These are phyloP conservation scores for Craseonycteris thonglongyai DNA, from an alignment of 2,113 vertebrate genomes.

Conservation along the genomic window DNA sequence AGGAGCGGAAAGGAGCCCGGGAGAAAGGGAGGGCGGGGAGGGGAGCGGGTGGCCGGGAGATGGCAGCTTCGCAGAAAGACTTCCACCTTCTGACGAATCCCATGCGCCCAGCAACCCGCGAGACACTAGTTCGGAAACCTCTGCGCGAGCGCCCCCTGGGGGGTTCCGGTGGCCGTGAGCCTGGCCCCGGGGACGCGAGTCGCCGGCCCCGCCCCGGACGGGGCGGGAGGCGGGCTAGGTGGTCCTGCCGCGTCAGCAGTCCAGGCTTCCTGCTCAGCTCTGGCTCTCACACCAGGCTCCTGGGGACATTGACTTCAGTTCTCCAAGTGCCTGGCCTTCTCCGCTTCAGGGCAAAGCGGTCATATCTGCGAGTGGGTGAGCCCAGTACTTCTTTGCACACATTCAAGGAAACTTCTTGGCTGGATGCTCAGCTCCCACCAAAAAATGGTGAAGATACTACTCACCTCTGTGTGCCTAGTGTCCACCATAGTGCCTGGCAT, in stretches of 20 bases:
- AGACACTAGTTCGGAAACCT: neutral
- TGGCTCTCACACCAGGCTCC: neutral
- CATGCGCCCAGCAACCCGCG: conserved; percentile 42
- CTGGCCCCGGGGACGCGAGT: neutral
- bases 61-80: conserved; percentile 43
- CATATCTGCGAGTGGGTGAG: neutral
- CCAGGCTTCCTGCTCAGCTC: neutral
- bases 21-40: neutral
- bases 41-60: conserved; percentile 23
- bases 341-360: neutral
- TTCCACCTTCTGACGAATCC: conserved; percentile 68
- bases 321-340: neutral
- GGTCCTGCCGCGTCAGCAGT: neutral
- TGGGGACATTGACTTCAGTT: neutral
- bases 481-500: neutral
- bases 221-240: neutral
- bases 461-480: neutral
- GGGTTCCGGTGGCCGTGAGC: neutral
- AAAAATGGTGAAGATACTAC: neutral
- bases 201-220: neutral
- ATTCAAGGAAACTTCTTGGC: conserved; percentile 37
- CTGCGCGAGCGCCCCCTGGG: conserved; percentile 74
- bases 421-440: neutral
- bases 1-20: neutral
- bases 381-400: neutral